Evolutionary conservation across 1,140 invertebrate species (phyloP), one percentile per base, ranked within the genome.

Genomic region (Subanguina moxae): DNA sequence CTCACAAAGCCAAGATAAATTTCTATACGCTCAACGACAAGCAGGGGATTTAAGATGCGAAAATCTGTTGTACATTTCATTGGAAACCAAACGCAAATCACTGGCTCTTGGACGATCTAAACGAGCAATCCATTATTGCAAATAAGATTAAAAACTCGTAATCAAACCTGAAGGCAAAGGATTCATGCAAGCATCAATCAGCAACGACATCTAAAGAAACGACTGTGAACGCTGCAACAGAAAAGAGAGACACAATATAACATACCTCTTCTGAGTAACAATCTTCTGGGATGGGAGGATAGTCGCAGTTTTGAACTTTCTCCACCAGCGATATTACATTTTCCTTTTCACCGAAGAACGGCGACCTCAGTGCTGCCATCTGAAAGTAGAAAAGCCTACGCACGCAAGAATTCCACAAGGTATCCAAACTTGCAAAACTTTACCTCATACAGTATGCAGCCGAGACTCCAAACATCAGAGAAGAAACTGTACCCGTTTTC

Each of bases 381-480:
- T 70, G 27, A 43, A 70, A 23, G 28, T n/a, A 19, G 32, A 15
- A 19, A 38, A 0, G 1, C 1, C 7, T 17, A 45, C 11, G 11
- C 43, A 45, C n/a, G 43, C 11, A 45, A 45, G 11, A 45, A 45
- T 8, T 8, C 28, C 28, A 23, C n/a, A n/a, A n/a, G n/a, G n/a
- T n/a, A n/a, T n/a, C n/a, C n/a, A n/a, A n/a, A n/a, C n/a, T n/a
- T n/a, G n/a, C n/a, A n/a, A n/a, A n/a, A n/a, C n/a, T n/a, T n/a
- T n/a, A 70, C 68, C 57, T 72, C 70, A 52, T 74, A 72, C 1
- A 72, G 70, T 38, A 73, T 74, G 59, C 70, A 72, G 1, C 70
- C 70, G 9, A 72, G 57, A 25, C 52, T 48, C 70, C 70, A 72
- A 59, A 72, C 23, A 52, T 72, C 70, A 13, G 61, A 66, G 25